Conservation (phyloP, 2,113 vertebrate genomes). For the Mormyrus lacerda region DNA sequence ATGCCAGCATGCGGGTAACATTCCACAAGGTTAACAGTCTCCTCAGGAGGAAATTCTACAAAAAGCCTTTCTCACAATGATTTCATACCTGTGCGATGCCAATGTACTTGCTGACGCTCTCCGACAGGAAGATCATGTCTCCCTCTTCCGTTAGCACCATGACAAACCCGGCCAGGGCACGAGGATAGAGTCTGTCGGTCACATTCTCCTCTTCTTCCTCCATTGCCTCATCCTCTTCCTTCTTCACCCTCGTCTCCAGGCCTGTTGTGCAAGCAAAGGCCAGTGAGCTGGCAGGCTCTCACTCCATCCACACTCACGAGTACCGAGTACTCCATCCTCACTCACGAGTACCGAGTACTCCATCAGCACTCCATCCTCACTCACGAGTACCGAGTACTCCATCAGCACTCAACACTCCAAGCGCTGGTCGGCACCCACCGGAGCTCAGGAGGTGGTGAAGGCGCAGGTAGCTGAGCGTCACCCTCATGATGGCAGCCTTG, state of each 20-base stretch:
- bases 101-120: conserved; percentile 75
- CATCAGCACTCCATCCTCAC: too few relatives aligned
- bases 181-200: conserved; percentile 67
- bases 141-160: conserved; percentile 76
- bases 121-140: conserved; percentile 80
- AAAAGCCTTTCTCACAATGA: background rate
- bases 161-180: conserved; percentile 74
- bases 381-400: background rate
- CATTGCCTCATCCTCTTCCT: conserved; percentile 26
- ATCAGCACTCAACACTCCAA: background rate
- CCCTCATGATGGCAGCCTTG: conserved; percentile 83
- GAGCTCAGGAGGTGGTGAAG: conserved; percentile 62
- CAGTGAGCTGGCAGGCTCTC: background rate
- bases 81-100: conserved; percentile 73
- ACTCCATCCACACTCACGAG: background rate
- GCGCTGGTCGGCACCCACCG: conserved; percentile 45
- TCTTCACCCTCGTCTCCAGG: background rate
- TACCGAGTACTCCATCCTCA: background rate
- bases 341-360: too few relatives aligned
- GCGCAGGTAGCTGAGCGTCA: conserved; percentile 77
- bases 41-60: background rate
- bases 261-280: conserved; percentile 5
- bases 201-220: conserved; percentile 45
- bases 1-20: background rate
- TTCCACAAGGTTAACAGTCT: background rate